Evolutionary conservation across 2,113 vertebrate species (phyloP).

Genomic region (Anarrhichthys ocellatus): DNA sequence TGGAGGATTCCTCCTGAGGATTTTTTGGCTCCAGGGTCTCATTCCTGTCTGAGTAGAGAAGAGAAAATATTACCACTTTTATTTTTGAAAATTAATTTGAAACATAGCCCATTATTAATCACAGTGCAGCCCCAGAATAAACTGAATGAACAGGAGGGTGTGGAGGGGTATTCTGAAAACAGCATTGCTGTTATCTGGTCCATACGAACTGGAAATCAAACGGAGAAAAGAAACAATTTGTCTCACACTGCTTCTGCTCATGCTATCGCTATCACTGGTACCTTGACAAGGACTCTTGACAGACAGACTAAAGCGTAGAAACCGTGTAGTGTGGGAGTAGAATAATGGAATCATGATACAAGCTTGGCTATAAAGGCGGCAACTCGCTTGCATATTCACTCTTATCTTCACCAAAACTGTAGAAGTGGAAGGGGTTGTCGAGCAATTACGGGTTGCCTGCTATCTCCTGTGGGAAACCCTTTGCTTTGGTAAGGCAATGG

Average conservation of each 20-base stretch:
- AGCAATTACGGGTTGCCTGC: slow-evolving; percentile 34
- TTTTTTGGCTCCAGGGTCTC: slow-evolving; percentile 45
- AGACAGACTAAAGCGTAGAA: slow-evolving; percentile 56
- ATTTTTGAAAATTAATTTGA: slow-evolving; percentile 75
- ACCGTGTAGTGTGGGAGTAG: slow-evolving; percentile 45
- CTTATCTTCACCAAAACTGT: slow-evolving; percentile 56
- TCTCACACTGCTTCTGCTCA: slow-evolving; percentile 56
- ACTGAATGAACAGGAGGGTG: slow-evolving; percentile 42
- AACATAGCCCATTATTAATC: slow-evolving; percentile 69
- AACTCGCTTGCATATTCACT: slow-evolving; percentile 59
- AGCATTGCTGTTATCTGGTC: slow-evolving; percentile 33
- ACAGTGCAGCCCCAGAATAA: slow-evolving; percentile 60
- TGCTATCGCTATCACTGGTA: slow-evolving; percentile 57
- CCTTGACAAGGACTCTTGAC: slow-evolving; percentile 65
- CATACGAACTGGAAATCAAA: slow-evolving; percentile 55
- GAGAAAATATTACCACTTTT: slow-evolving; percentile 73
- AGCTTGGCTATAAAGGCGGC: slow-evolving; percentile 41
- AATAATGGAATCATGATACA: slow-evolving; percentile 50
- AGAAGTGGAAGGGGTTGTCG: slow-evolving; percentile 47
- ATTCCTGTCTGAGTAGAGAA: slow-evolving; percentile 33
- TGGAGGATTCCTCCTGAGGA: slow-evolving; percentile 48
- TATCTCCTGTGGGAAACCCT: slow-evolving; percentile 49
- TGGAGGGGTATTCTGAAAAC: slow-evolving; percentile 38
- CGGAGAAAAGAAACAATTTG: slow-evolving; percentile 56
- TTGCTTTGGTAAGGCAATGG: slow-evolving; percentile 51